Evolutionary conservation across 2,113 vertebrate species (phyloP).

Genomic region (Macrotis lagotis): DNA sequence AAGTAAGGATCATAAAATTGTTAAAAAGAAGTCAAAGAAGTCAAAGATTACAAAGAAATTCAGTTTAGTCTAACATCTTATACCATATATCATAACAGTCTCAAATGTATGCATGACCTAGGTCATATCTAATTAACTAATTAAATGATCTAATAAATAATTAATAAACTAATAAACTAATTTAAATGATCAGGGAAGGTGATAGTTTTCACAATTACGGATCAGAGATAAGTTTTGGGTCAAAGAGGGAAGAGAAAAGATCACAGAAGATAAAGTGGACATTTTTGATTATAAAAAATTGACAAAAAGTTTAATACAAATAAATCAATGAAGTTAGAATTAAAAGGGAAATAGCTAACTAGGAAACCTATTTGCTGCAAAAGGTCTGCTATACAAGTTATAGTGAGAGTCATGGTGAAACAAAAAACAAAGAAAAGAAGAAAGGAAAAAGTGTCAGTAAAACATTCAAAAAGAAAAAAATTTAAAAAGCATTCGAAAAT

Average conservation of each 20-base stretch:
- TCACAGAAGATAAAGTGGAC: background rate
- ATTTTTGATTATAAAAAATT: background rate
- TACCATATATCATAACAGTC: no score
- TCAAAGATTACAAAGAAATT: no score
- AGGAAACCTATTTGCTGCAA: background rate
- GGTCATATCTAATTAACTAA: no score
- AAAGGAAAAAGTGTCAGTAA: background rate
- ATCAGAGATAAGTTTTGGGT: background rate
- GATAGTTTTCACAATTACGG: no score
- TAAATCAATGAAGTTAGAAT: background rate
- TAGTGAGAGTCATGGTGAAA: background rate
- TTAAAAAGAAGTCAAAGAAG: no score
- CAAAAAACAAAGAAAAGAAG: background rate
- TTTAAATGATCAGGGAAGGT: no score
- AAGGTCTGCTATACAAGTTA: background rate
- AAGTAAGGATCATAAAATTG: no score
- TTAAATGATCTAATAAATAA: no score
- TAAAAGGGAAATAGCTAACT: background rate
- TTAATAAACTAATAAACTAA: no score
- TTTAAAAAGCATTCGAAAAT: background rate
- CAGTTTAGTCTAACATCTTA: no score
- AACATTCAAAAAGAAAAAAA: background rate
- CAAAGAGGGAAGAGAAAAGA: background rate
- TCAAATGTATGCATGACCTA: no score
- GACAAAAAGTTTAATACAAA: background rate